Conservation (phyloP, 2,888 invertebrate species). For the Adelognathus sp. region DNA sequence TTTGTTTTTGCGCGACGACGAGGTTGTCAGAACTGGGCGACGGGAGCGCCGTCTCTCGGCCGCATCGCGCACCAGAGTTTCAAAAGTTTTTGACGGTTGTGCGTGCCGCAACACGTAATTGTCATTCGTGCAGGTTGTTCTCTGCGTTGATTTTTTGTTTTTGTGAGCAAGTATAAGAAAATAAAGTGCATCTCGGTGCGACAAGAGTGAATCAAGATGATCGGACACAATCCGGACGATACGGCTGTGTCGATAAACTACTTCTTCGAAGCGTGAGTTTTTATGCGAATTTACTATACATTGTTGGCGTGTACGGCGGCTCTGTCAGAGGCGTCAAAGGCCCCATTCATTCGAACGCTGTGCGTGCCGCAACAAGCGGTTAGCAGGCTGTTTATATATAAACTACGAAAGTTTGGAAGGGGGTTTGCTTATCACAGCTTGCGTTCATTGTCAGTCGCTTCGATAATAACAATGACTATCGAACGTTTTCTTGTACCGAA, state of each 20-base stretch:
- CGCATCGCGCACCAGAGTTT: slow-evolving; percentile 62
- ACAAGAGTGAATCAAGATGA: slow-evolving; percentile 55
- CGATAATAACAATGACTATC: background rate
- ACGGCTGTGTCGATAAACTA: slow-evolving; percentile 68
- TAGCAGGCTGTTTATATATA: slow-evolving; percentile 48
- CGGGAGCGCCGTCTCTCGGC: slow-evolving; percentile 50
- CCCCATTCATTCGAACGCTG: background rate
- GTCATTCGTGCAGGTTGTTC: slow-evolving; percentile 10
- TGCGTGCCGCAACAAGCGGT: background rate
- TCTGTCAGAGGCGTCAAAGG: too few species aligned
- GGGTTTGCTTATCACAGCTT: background rate
- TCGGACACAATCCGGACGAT: slow-evolving; percentile 70
- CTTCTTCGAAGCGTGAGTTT: slow-evolving; percentile 74
- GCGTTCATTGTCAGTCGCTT: background rate
- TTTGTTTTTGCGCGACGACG: background rate
- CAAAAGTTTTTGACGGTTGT: slow-evolving; percentile 70
- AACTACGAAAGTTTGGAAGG: background rate
- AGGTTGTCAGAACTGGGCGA: background rate
- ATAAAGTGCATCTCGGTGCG: slow-evolving; percentile 2
- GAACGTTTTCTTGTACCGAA: background rate
- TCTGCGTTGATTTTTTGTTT: slow-evolving; percentile 18
- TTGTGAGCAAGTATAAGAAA: slow-evolving; percentile 32
- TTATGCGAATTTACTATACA: background rate
- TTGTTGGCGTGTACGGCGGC: background rate
- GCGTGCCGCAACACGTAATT: slow-evolving; percentile 1